Base-by-base conservation (phyloP, 2,797 vertebrate genomes). In the Cephalopachus bancanus region DNA sequence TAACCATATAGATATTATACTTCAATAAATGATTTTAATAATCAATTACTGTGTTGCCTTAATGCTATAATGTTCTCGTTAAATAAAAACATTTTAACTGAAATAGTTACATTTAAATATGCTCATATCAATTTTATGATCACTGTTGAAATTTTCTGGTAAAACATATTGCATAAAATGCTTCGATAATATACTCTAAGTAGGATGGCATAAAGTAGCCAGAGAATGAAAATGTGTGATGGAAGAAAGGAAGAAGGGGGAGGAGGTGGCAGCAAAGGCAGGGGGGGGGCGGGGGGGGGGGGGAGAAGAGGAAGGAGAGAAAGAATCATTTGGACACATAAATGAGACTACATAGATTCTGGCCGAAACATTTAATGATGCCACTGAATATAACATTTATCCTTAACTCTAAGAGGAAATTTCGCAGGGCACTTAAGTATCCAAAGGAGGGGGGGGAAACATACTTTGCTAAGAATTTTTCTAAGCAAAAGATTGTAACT, bases 41-140 rank as follows among this genome's bases (percentile, higher is more conserved):
- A 91, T 55, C 24, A 85, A 33, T 83, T 65, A 76, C 17, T 37
- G n/a, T 28, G 59, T 67, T 87, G 53, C 19, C 91, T 72, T 78
- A 94, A 74, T 64, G 90, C 28, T 33, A 20, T 49, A 79, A 93
- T 49, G 28, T 81, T 85, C 60, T 84, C 80, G 84, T 79, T 96
- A 91, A 87, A 65, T 87, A 22, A 94, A 95, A 88, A 89, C 8
- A 59, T 49, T 49, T 96, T 94, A 95, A 86, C 19, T 49, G 49
- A 89, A 96, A 94, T 51, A 22, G 22, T 91, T 89, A 76, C 12
- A 74, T 83, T 83, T 93, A 88, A 96, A 94, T n/a, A 75, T 28
- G 62, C 20, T 85, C 37, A 17, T 44, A 75, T 69, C 65, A 88
- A 89, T 95, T 92, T 93, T 94, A 91, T 69, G 33, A 95, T 65